phyloP scores from a whole-genome alignment of 2,888 invertebrate species.

The Anarsia innoxiella region DNA sequence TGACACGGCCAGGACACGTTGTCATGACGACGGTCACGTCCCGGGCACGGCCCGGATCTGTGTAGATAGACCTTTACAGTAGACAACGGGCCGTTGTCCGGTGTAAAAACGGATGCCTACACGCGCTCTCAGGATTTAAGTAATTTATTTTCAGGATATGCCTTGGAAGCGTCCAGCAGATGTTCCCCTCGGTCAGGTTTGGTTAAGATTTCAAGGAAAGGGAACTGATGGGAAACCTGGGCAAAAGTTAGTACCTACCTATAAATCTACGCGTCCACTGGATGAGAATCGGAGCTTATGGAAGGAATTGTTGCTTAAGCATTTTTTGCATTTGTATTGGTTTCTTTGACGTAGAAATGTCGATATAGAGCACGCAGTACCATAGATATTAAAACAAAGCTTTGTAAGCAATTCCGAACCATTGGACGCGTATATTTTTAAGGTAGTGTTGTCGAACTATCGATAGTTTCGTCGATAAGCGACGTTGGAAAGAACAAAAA shows the following conservation, averaged over 20 bases:
- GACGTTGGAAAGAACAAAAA: too few species aligned
- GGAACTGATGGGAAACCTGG: slow-evolving; percentile 39
- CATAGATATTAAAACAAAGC: too few species aligned
- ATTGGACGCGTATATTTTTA: not conserved
- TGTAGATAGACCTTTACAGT: too few species aligned
- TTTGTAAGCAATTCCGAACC: too few species aligned
- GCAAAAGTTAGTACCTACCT: slow-evolving; percentile 30
- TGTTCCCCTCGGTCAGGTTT: slow-evolving; percentile 53
- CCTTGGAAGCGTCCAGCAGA: slow-evolving; percentile 51
- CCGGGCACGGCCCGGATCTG: too few species aligned
- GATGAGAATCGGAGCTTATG: not conserved
- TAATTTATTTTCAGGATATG: too few species aligned
- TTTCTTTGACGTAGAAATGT: not conserved
- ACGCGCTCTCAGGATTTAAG: too few species aligned
- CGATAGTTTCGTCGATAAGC: too few species aligned
- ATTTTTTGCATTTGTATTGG: not conserved
- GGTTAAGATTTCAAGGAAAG: slow-evolving; percentile 54
- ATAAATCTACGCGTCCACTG: not conserved
- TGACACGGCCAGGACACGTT: too few species aligned
- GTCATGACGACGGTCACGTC: too few species aligned
- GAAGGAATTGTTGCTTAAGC: not conserved
- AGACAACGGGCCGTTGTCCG: too few species aligned
- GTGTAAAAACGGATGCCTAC: too few species aligned
- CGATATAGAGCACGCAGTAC: not conserved
- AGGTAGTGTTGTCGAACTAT: not conserved